Evolutionary conservation across 1,140 invertebrate species (phyloP).

Genomic region (Varroa destructor): DNA sequence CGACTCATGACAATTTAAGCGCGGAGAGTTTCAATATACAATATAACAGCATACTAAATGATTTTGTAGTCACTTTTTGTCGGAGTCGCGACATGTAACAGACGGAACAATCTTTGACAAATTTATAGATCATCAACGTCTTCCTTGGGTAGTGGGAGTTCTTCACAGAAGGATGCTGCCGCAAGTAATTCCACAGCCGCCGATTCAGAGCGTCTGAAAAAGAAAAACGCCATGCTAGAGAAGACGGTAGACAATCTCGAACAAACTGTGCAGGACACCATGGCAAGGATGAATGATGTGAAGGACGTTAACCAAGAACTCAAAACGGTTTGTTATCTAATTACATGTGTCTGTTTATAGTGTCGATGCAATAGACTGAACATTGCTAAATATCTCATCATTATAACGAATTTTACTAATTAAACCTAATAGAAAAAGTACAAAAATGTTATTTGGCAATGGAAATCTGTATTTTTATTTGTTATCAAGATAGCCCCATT

Average conservation of each 20-base stretch:
- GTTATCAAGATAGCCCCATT: neutral
- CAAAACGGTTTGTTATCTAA: neutral
- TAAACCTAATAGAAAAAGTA: neutral
- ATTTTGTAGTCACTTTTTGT: too few species aligned
- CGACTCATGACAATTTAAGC: neutral
- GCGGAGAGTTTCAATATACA: neutral
- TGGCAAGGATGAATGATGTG: conserved; percentile 23
- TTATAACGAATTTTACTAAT: too few species aligned
- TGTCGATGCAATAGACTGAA: neutral
- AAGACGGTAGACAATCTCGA: conserved; percentile 22
- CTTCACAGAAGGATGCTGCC: neutral
- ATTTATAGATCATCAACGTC: conserved; percentile 5
- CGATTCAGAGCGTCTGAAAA: conserved; percentile 1
- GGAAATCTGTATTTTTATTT: neutral
- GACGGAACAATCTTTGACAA: neutral
- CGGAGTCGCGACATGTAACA: neutral
- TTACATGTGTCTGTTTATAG: neutral
- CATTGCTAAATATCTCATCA: too few species aligned
- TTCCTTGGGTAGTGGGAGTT: conserved; percentile 6
- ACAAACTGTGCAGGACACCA: conserved; percentile 21
- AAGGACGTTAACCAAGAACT: conserved; percentile 27
- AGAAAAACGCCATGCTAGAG: conserved; percentile 14
- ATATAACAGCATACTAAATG: too few species aligned
- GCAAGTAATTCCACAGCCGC: neutral
- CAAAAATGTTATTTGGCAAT: conserved; percentile 4